These are phyloP conservation scores for Mus caroli DNA, from an alignment of 2,797 vertebrate species.

Conservation along the genomic window DNA sequence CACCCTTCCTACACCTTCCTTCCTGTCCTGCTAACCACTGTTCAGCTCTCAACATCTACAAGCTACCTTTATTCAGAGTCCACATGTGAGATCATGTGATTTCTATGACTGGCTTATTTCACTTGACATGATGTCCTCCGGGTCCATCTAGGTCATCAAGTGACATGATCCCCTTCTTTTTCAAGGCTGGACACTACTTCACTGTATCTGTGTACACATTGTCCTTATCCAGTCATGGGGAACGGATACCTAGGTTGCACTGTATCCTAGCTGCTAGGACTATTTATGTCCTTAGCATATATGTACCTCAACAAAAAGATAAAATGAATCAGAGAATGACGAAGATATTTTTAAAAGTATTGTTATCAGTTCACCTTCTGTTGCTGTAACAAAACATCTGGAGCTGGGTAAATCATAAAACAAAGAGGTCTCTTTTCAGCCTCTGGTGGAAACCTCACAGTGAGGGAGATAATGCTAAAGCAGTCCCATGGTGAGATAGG, in stretches of 20 bases:
- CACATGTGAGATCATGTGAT: not conserved
- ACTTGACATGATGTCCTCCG: not conserved
- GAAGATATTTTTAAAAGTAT: not conserved
- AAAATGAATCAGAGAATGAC: not conserved
- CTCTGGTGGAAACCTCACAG: not conserved
- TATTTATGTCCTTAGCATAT: not conserved
- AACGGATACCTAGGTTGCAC: not conserved
- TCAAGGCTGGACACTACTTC: not conserved
- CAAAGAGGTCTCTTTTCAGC: not conserved
- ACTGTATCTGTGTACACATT: not conserved
- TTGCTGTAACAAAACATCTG: not conserved
- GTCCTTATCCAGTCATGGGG: not conserved
- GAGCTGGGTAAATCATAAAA: not conserved
- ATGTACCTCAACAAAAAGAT: not conserved
- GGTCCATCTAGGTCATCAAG: not conserved
- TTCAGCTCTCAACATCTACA: not conserved
- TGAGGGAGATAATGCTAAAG: not conserved
- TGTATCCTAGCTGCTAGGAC: not conserved
- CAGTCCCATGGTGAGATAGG: not conserved
- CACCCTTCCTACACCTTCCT: not conserved
- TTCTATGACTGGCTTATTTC: not conserved
- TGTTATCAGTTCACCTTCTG: not conserved
- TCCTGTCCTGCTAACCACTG: not conserved
- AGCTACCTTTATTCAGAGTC: not conserved
- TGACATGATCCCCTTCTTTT: not conserved